Percentiles rank a stretch among this genome's conserved stretches.
These are phyloP conservation scores for Hoplias malabaricus DNA, from an alignment of 2,113 vertebrate species.

Conservation along the genomic window DNA sequence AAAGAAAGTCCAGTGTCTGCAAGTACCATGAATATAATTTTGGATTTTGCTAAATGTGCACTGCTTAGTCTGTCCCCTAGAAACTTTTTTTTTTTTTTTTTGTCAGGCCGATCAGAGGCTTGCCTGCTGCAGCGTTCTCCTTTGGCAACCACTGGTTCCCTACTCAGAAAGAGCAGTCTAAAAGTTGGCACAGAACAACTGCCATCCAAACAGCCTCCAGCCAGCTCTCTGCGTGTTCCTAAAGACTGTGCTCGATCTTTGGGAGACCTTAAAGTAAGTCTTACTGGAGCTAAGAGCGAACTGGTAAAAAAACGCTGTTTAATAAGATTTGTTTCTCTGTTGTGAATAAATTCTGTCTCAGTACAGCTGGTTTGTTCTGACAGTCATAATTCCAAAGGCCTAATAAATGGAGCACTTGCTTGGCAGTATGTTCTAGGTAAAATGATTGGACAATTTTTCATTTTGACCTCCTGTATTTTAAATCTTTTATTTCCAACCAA, in stretches of 20 bases:
- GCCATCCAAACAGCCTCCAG: slow-evolving; percentile 68
- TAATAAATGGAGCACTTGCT: too few species aligned
- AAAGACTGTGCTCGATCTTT: slow-evolving; percentile 86
- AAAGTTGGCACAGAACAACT: slow-evolving; percentile 62
- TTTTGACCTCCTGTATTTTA: too few species aligned
- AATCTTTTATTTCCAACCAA: too few species aligned
- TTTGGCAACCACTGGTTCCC: slow-evolving; percentile 56
- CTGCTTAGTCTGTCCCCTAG: neutral
- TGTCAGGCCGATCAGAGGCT: slow-evolving; percentile 80
- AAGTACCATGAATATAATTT: neutral
- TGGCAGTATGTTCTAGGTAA: too few species aligned
- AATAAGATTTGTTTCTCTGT: neutral
- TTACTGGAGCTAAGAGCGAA: neutral
- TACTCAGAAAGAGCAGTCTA: slow-evolving; percentile 70
- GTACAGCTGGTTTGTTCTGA: neutral
- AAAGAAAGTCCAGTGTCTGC: too few species aligned
- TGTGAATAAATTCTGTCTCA: neutral
- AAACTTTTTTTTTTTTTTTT: neutral
- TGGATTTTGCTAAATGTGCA: neutral
- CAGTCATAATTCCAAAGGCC: too few species aligned
- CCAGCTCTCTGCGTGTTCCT: slow-evolving; percentile 69
- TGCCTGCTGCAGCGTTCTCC: slow-evolving; percentile 68
- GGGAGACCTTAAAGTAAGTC: slow-evolving; percentile 86
- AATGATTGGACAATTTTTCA: too few species aligned
- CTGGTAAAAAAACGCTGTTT: neutral